Evolutionary conservation across 2,797 vertebrate species (phyloP).

Genomic region (Pangasius larnaudii): DNA sequence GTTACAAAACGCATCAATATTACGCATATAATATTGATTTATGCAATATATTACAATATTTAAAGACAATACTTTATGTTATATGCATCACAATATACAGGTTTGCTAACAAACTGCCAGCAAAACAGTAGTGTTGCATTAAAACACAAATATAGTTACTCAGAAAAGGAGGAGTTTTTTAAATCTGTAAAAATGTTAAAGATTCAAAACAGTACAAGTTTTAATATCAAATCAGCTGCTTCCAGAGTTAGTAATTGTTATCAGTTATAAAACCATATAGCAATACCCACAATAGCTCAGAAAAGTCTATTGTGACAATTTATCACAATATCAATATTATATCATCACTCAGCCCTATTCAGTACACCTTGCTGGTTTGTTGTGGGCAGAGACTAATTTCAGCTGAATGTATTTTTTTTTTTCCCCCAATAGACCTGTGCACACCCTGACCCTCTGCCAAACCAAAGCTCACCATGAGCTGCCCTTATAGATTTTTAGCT

Average conservation of each 20-base stretch:
- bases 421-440: neutral
- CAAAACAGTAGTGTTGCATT: neutral
- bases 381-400: neutral
- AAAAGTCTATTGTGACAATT: neutral
- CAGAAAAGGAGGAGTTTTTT: neutral
- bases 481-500: neutral
- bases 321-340: neutral
- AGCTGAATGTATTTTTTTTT: neutral
- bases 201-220: neutral
- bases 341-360: neutral
- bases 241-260: neutral
- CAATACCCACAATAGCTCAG: neutral
- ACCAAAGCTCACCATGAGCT: neutral
- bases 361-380: neutral
- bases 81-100: neutral
- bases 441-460: neutral
- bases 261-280: neutral
- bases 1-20: neutral
- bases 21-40: too few relatives aligned
- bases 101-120: neutral
- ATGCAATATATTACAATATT: too few relatives aligned
- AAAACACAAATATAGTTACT: neutral
- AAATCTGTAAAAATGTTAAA: too few relatives aligned
- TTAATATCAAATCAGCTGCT: neutral
- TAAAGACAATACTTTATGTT: neutral